Percentiles rank a stretch among this genome's conserved stretches.
phyloP scores from a whole-genome alignment of 92 coral and sea anemone species.

The Siderastrea radians region DNA sequence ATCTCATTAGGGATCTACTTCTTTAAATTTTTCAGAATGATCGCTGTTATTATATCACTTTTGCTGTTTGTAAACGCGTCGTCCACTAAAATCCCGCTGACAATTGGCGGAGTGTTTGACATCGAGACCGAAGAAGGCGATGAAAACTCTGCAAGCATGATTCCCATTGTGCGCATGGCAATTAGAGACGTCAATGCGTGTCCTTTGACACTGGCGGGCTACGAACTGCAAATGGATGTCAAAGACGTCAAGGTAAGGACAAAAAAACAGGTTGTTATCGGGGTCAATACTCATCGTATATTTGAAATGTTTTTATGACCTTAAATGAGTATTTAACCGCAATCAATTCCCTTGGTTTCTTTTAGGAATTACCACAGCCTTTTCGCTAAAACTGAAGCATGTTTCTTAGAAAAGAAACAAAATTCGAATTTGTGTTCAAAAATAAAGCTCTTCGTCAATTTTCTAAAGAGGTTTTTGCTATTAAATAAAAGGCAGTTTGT shows the following conservation, averaged over 20 bases:
- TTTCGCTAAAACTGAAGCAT: too few relatives aligned
- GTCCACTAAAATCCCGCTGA: conserved; percentile 55
- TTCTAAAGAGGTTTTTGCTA: too few relatives aligned
- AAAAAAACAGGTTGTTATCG: neutral
- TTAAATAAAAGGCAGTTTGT: too few relatives aligned
- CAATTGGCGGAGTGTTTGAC: conserved; percentile 81
- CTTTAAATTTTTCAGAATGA: conserved; percentile 19
- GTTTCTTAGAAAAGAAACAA: too few relatives aligned
- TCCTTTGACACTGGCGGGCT: conserved; percentile 63
- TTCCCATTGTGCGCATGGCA: conserved; percentile 84
- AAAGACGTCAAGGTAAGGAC: conserved; percentile 79
- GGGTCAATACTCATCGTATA: neutral
- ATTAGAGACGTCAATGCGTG: conserved; percentile 68
- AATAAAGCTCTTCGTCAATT: too few relatives aligned
- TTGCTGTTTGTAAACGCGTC: neutral
- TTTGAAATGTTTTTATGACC: too few relatives aligned
- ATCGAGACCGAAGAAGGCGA: conserved; percentile 51
- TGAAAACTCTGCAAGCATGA: conserved; percentile 80
- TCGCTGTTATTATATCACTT: conserved; percentile 1
- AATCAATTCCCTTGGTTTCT: too few relatives aligned
- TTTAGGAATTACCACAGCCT: too few relatives aligned
- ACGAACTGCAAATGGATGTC: conserved; percentile 66
- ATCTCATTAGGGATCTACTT: neutral
- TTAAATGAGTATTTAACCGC: too few relatives aligned
- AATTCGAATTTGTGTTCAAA: too few relatives aligned